Conservation (phyloP, 2,888 invertebrate genomes). For the Tineola bisselliella region DNA sequence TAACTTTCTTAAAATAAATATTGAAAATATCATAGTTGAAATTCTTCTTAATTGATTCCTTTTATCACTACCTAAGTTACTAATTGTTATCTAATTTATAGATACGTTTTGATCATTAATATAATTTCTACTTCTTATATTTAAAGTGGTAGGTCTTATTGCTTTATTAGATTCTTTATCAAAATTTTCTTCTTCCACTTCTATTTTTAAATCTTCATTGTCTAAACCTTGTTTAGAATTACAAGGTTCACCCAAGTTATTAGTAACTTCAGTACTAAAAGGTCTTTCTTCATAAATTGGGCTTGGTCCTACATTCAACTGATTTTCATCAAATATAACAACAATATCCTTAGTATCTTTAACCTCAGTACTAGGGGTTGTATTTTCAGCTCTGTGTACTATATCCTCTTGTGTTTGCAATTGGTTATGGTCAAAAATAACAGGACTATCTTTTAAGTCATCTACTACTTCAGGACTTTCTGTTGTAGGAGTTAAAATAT, state of each 20-base stretch:
- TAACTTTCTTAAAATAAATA: no score
- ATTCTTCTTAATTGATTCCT: no score
- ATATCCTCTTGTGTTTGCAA: not conserved
- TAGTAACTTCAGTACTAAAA: not conserved
- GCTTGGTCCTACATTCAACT: not conserved
- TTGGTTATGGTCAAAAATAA: slow-evolving; percentile 20
- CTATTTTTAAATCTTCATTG: not conserved
- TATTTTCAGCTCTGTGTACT: slow-evolving; percentile 11
- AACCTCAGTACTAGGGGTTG: not conserved
- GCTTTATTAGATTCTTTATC: not conserved
- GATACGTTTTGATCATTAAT: no score
- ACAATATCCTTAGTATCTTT: not conserved
- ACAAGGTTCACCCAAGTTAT: not conserved
- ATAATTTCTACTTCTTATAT: not conserved
- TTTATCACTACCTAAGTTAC: no score
- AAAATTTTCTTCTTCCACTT: not conserved
- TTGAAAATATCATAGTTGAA: no score
- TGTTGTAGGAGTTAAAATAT: not conserved
- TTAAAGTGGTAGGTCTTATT: not conserved
- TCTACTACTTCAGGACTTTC: not conserved
- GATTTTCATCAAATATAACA: slow-evolving; percentile 3
- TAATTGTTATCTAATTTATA: no score
- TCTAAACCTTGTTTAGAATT: not conserved
- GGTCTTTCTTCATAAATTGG: slow-evolving; percentile 5
- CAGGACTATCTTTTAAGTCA: slow-evolving; percentile 15